Percentiles rank a stretch among this genome's conserved stretches.
Evolutionary conservation across 2,797 vertebrate genomes (phyloP).

Genomic region (Characodon lateralis): DNA sequence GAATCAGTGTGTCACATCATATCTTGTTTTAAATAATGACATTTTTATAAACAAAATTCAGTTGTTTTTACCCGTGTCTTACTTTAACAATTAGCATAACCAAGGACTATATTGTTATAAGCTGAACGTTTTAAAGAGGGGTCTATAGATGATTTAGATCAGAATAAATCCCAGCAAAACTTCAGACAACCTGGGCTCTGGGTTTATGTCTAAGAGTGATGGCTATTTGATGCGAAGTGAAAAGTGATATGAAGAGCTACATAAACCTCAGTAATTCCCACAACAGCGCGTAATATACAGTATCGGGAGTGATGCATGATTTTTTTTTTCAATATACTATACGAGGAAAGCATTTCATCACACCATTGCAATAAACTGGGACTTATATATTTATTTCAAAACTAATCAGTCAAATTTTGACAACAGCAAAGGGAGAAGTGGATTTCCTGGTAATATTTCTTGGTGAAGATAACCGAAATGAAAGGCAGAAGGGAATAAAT

Average conservation of each 20-base stretch:
- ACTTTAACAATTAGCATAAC: no score
- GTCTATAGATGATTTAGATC: not conserved
- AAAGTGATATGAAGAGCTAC: not conserved
- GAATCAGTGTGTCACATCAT: not conserved
- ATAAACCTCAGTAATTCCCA: conserved; percentile 3
- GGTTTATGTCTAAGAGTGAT: not conserved
- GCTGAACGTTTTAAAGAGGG: not conserved
- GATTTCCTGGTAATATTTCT: conserved; percentile 78
- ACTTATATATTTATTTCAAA: conserved; percentile 76
- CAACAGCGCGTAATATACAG: conserved; percentile 17
- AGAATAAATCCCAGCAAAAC: not conserved
- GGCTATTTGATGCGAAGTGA: not conserved
- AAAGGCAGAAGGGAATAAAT: conserved; percentile 80
- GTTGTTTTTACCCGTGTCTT: not conserved
- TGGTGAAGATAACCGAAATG: conserved; percentile 71
- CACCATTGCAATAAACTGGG: conserved; percentile 69
- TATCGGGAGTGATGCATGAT: conserved; percentile 9
- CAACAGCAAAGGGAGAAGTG: conserved; percentile 53
- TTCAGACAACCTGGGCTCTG: not conserved
- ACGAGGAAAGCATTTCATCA: conserved; percentile 46
- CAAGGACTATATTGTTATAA: not conserved
- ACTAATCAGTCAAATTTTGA: conserved; percentile 81
- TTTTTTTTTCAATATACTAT: conserved; percentile 5
- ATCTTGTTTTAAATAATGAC: not conserved
- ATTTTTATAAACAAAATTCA: not conserved